These are phyloP conservation scores for Napeogenes inachia DNA, from an alignment of 2,888 invertebrate species.

Conservation along the genomic window DNA sequence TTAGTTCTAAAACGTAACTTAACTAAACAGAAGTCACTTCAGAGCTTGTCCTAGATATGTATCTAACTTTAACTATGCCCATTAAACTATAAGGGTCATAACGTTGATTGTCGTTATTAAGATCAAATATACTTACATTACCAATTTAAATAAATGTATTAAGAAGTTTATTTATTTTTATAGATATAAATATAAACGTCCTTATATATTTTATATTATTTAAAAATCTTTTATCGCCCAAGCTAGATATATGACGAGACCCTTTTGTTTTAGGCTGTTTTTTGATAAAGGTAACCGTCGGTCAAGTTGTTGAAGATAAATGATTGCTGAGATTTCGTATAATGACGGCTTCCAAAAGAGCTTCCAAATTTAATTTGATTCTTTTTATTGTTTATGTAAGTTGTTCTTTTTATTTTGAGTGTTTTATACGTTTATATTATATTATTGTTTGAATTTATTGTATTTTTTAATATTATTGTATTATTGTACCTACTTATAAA, in stretches of 20 bases:
- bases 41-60: not conserved
- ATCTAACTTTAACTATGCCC: too few relatives aligned
- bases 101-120: too few relatives aligned
- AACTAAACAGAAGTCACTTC: not conserved
- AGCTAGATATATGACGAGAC: constrained; percentile 23
- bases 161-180: too few relatives aligned
- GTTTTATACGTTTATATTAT: not conserved
- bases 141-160: too few relatives aligned
- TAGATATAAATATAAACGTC: too few relatives aligned
- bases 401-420: constrained; percentile 23
- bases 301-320: constrained; percentile 72
- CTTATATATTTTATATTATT: not conserved
- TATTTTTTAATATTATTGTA: too few relatives aligned
- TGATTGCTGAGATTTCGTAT: constrained; percentile 72
- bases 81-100: too few relatives aligned
- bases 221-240: constrained; percentile 12
- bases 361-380: constrained; percentile 23
- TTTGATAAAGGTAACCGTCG: constrained; percentile 55
- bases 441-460: too few relatives aligned
- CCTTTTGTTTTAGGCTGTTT: constrained; percentile 21
- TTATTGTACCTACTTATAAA: too few relatives aligned
- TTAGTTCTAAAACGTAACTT: not conserved
- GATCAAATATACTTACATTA: too few relatives aligned
- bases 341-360: constrained; percentile 64
- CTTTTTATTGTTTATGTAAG: constrained; percentile 14